Percentiles rank a stretch among this genome's conserved stretches.
These are phyloP conservation scores for Antechinus stuartii DNA, from an alignment of 2,113 vertebrate genomes.

Conservation along the genomic window DNA sequence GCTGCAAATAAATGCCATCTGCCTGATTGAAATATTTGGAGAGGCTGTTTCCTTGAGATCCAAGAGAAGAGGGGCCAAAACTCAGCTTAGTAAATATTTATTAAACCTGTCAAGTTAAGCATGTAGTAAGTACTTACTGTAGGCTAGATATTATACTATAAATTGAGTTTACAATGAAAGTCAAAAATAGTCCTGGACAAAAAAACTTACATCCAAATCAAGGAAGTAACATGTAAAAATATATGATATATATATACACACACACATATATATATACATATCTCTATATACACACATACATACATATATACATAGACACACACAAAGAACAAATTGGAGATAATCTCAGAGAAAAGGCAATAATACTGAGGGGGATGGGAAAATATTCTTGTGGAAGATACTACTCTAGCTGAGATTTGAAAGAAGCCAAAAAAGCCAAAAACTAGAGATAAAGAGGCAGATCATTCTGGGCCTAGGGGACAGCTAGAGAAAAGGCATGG, in stretches of 20 bases:
- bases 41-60: not conserved
- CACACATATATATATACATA: no score
- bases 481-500: not conserved
- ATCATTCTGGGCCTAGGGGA: not conserved
- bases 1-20: not conserved
- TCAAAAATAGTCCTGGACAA: not conserved
- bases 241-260: no score
- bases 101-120: not conserved
- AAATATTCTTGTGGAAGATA: not conserved
- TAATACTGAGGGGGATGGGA: not conserved
- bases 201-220: not conserved
- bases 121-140: not conserved
- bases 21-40: not conserved
- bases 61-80: not conserved
- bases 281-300: no score
- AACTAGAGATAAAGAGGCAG: not conserved
- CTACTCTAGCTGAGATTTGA: not conserved
- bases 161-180: not conserved
- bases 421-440: not conserved
- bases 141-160: not conserved
- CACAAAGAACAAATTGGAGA: not conserved
- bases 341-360: not conserved
- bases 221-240: not conserved
- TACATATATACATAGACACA: not conserved
- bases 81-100: not conserved